Percentiles rank a stretch among this genome's conserved stretches.
phyloP scores from a whole-genome alignment of 2,797 vertebrate genomes.

The Sebastes minor region DNA sequence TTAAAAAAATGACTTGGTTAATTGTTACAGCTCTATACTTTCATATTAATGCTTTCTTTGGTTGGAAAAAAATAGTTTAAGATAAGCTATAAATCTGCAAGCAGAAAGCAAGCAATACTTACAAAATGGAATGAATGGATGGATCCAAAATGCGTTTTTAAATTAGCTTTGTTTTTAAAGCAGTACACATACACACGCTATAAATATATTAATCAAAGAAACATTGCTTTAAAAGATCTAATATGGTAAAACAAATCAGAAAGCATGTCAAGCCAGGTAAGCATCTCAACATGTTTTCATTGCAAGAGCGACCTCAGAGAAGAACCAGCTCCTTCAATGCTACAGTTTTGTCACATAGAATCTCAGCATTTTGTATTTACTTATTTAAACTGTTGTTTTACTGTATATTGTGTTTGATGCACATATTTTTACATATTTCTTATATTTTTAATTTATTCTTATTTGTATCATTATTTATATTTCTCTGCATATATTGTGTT shows the following conservation, averaged over 20 bases:
- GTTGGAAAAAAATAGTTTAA: background rate
- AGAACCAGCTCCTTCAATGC: background rate
- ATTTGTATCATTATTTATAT: too few relatives aligned
- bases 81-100: background rate
- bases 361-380: too few relatives aligned
- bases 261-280: background rate
- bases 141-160: background rate
- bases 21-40: background rate
- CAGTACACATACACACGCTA: background rate
- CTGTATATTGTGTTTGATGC: too few relatives aligned
- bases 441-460: too few relatives aligned
- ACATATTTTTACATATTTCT: too few relatives aligned
- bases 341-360: background rate
- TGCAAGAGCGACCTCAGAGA: background rate
- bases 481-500: too few relatives aligned
- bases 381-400: too few relatives aligned
- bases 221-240: background rate
- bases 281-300: background rate
- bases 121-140: background rate
- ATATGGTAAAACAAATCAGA: background rate
- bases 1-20: too few relatives aligned
- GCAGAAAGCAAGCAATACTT: background rate
- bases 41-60: background rate
- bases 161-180: background rate
- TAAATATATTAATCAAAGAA: background rate